Evolutionary conservation across 2,888 invertebrate genomes (phyloP).

Genomic region (Drosophila nr. fundita): DNA sequence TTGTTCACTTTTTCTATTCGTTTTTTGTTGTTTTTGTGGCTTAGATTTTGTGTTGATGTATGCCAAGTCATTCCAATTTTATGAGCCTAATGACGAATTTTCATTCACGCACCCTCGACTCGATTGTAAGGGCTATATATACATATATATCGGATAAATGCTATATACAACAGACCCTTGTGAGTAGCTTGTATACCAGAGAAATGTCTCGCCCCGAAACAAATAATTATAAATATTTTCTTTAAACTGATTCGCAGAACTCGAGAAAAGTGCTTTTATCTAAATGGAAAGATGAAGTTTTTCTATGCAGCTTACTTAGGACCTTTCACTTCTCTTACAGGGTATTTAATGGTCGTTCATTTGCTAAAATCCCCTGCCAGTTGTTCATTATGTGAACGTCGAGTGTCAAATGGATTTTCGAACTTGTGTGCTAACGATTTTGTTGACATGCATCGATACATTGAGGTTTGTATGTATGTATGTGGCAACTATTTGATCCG

Average conservation of each 20-base stretch:
- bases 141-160: not conserved
- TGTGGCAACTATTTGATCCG: not conserved
- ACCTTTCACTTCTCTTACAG: not conserved
- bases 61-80: slow-evolving; percentile 66
- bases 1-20: slow-evolving; percentile 27
- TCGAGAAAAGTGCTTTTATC: not conserved
- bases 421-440: slow-evolving; percentile 61
- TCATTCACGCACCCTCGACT: slow-evolving; percentile 46
- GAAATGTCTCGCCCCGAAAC: not conserved
- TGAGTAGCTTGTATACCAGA: not conserved
- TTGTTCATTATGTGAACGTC: slow-evolving; percentile 52
- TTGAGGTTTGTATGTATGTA: not conserved
- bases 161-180: not conserved
- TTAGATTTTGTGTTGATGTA: slow-evolving; percentile 23
- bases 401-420: slow-evolving; percentile 69
- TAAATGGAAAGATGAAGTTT: not conserved
- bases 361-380: not conserved
- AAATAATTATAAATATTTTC: not conserved
- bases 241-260: not conserved
- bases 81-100: slow-evolving; percentile 71
- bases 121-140: not conserved
- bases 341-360: slow-evolving; percentile 25
- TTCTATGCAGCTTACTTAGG: not conserved
- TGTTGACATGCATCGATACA: slow-evolving; percentile 47
- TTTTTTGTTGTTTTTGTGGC: slow-evolving; percentile 5